Conservation (phyloP, 2,797 vertebrate species). For the Oreonectes daqikongensis region DNA sequence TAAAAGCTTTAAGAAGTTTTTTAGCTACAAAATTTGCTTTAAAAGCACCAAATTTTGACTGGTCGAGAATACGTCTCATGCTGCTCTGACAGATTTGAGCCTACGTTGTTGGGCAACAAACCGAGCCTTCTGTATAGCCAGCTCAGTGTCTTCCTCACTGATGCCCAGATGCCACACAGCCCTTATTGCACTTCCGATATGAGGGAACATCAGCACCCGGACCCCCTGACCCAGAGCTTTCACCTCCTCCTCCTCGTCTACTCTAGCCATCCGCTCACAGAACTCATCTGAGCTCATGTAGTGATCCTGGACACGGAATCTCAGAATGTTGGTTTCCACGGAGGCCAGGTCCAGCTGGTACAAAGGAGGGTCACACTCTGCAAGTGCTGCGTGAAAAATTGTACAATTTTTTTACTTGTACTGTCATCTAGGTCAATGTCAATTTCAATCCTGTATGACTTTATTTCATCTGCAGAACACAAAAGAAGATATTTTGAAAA, state of each 20-base stretch:
- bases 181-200: conserved; percentile 65
- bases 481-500: no score
- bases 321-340: conserved; percentile 84
- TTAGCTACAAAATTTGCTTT: neutral
- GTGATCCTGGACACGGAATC: conserved; percentile 64
- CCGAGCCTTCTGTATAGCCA: conserved; percentile 78
- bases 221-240: conserved; percentile 68
- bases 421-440: no score
- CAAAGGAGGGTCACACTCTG: conserved; percentile 65
- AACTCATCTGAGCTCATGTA: conserved; percentile 68
- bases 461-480: no score
- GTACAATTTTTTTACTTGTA: no score
- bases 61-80: conserved; percentile 20
- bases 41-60: neutral
- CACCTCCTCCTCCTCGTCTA: conserved; percentile 74
- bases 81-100: conserved; percentile 44
- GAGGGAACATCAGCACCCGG: conserved; percentile 76
- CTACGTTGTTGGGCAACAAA: conserved; percentile 74
- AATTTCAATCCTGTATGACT: no score
- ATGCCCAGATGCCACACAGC: conserved; percentile 83
- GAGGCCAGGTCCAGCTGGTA: conserved; percentile 68
- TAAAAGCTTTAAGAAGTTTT: neutral
- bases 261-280: conserved; percentile 71
- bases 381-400: conserved; percentile 68
- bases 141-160: conserved; percentile 74